Conservation (phyloP, 2,888 invertebrate genomes). For the Lasius fuliginosus region DNA sequence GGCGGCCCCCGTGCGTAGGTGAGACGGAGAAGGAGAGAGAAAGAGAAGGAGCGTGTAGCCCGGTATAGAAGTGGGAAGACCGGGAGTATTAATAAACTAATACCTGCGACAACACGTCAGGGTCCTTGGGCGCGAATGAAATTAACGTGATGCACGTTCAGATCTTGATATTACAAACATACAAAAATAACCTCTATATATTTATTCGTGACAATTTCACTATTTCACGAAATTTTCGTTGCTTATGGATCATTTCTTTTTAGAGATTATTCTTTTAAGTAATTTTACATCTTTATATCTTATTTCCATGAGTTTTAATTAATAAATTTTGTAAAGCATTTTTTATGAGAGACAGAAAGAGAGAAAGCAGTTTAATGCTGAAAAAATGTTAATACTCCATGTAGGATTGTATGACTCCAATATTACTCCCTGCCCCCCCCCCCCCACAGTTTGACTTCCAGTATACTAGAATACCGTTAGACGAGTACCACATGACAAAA, state of each 20-base stretch:
- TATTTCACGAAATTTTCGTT: background rate
- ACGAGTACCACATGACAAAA: background rate
- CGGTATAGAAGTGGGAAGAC: slow-evolving; percentile 59
- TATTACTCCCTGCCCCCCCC: too few species aligned
- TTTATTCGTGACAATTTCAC: background rate
- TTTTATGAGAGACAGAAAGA: background rate
- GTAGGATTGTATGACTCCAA: background rate
- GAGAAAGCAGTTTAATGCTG: background rate
- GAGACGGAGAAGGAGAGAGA: slow-evolving; percentile 76
- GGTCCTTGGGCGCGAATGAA: slow-evolving; percentile 39
- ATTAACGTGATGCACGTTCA: background rate
- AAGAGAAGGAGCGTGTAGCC: slow-evolving; percentile 59
- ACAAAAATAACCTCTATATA: background rate
- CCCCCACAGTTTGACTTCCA: background rate
- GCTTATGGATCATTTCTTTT: background rate
- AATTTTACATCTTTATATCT: background rate
- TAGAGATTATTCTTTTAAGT: background rate
- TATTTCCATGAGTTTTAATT: background rate
- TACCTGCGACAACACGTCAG: slow-evolving; percentile 68
- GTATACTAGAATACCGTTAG: slow-evolving; percentile 37
- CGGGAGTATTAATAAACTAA: slow-evolving; percentile 70
- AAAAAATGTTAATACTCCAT: background rate
- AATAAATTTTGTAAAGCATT: background rate
- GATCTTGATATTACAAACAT: slow-evolving; percentile 5
- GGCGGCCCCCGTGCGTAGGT: slow-evolving; percentile 85